Base-by-base conservation (phyloP, 2,888 invertebrate genomes). In the Eremobia ochroleuca region DNA sequence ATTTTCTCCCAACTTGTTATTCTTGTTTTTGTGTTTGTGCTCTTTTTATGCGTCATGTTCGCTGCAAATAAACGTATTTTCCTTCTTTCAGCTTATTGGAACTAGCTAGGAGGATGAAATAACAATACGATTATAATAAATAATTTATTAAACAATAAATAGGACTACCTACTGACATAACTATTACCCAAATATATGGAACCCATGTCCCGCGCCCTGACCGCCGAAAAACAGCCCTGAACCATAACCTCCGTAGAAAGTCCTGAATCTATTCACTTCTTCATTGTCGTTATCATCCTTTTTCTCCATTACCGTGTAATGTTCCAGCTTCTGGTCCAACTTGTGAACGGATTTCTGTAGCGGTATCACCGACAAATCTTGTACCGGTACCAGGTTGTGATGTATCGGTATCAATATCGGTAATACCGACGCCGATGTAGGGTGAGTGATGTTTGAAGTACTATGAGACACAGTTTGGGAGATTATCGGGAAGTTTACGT, bases 121-220 rank as follows among this genome's bases (percentile, higher is more conserved):
- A 67, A 73, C 65, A 71, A 76, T 34, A 58, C n/a, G 2, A 15
- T 43, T 55, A 40, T 25, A 61, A 78, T 82, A 86, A 75, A 86
- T 84, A 86, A 82, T 83, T 72, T 83, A 83, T 61, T 83, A 28
- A 68, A 66, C 49, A 61, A 69, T 52, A 79, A 83, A 85, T 87
- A 85, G 37, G 69, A 71, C 79, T 82, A 82, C 76, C 76, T 67
- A 25, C 4, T 58, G 34, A 46, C 5, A 18, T 18, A 43, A 28
- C 69, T 79, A 82, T 84, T 92, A 93, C 77, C 95, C 95, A 81
- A 94, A 95, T 49, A 94, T 90, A 83, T 95, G 96, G 86, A 94
- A 96, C 0, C 96, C 96, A 70, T 96, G 96, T 0, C 96, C 96
- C 1, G 96, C 94, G 0, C 96, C 96, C 21, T 96, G 96, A 0